These are phyloP conservation scores for Labrus mixtus DNA, from an alignment of 2,113 vertebrate genomes.

Conservation along the genomic window DNA sequence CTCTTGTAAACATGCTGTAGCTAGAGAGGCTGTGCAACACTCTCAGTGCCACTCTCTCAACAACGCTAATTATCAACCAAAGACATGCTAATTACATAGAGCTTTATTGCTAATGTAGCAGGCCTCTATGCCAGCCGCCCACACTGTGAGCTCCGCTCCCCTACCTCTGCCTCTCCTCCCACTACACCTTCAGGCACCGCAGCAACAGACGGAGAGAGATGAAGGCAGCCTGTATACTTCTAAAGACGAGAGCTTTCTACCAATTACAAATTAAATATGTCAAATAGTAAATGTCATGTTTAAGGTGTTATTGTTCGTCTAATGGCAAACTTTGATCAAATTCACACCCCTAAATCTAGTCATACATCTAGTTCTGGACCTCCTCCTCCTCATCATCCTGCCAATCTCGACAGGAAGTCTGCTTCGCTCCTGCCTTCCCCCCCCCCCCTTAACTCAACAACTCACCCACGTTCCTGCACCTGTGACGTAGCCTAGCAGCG, in stretches of 20 bases:
- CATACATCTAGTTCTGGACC: conserved; percentile 40
- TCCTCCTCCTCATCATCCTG: conserved; percentile 52
- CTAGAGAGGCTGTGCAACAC: conserved; percentile 80
- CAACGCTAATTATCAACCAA: conserved; percentile 91
- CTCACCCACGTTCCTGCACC: conserved; percentile 66
- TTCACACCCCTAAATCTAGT: conserved; percentile 20
- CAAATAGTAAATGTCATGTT: conserved; percentile 32
- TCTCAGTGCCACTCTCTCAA: conserved; percentile 85
- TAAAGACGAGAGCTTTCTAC: conserved; percentile 34
- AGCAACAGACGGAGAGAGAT: conserved; percentile 69
- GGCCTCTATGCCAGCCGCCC: conserved; percentile 87
- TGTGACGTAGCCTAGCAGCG: conserved; percentile 79
- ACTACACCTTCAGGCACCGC: conserved; percentile 82
- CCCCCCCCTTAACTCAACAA: conserved; percentile 45
- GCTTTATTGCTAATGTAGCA: conserved; percentile 90
- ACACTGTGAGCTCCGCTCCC: conserved; percentile 80
- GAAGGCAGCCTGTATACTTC: conserved; percentile 47
- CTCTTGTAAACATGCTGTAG: conserved; percentile 83
- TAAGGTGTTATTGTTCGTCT: neutral
- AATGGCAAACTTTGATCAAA: conserved; percentile 17
- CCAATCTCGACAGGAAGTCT: conserved; percentile 75
- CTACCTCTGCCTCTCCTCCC: conserved; percentile 86
- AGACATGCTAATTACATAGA: conserved; percentile 91
- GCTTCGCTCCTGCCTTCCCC: conserved; percentile 62
- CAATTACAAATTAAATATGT: conserved; percentile 53